phyloP scores from a whole-genome alignment of 2,113 vertebrate genomes.

The Ellobius talpinus region DNA sequence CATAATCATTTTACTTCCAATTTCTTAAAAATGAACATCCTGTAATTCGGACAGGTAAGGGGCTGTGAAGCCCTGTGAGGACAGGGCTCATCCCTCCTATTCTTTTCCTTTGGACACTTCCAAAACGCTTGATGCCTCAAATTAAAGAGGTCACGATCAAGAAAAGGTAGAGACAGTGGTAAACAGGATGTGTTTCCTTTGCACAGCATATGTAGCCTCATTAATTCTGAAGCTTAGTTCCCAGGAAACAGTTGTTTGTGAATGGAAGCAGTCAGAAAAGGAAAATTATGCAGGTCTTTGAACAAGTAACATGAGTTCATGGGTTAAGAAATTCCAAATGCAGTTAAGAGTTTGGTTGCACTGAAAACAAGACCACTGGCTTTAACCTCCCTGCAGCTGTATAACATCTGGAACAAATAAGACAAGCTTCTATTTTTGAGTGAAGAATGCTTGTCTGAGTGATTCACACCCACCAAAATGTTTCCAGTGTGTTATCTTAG shows the following conservation, averaged over 20 bases:
- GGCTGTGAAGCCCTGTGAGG: neutral
- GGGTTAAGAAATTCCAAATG: slow-evolving; percentile 84
- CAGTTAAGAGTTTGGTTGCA: slow-evolving; percentile 83
- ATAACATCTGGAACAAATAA: slow-evolving; percentile 87
- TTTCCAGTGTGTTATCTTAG: slow-evolving; percentile 80
- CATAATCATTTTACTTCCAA: neutral
- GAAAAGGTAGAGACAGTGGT: slow-evolving; percentile 52
- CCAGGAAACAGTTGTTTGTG: slow-evolving; percentile 77
- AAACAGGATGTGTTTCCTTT: slow-evolving; percentile 73
- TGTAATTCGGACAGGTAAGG: neutral
- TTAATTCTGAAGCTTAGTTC: slow-evolving; percentile 81
- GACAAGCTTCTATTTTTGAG: slow-evolving; percentile 73
- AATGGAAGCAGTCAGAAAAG: slow-evolving; percentile 81
- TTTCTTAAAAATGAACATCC: slow-evolving; percentile 25
- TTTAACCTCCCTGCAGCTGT: slow-evolving; percentile 84
- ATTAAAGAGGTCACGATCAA: slow-evolving; percentile 53
- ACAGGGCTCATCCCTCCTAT: neutral
- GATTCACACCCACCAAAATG: slow-evolving; percentile 86
- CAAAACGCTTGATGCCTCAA: slow-evolving; percentile 46
- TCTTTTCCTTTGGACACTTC: slow-evolving; percentile 2
- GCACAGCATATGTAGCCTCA: slow-evolving; percentile 53
- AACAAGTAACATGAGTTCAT: slow-evolving; percentile 78
- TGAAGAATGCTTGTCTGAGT: slow-evolving; percentile 81
- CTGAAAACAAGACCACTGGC: slow-evolving; percentile 80
- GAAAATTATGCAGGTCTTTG: slow-evolving; percentile 81